Conservation (phyloP, 2,797 vertebrate species). For the Chelon labrosus region DNA sequence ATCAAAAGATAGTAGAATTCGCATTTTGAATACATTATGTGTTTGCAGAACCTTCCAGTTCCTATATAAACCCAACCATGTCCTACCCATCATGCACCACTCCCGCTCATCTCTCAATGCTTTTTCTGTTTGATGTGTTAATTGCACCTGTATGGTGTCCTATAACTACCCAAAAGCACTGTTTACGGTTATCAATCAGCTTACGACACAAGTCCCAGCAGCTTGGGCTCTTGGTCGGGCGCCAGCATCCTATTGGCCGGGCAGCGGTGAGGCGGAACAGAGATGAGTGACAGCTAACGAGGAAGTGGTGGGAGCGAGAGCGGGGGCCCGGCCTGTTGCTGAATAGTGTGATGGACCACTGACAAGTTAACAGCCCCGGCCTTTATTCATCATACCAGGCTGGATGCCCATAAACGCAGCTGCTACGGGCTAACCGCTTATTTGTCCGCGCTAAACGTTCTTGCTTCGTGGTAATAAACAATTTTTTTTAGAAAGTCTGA, state of each 20-base stretch:
- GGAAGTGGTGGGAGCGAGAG: constrained; percentile 39
- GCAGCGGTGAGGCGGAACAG: constrained; percentile 83
- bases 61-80: constrained; percentile 33
- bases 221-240: constrained; percentile 79
- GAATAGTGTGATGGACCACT: constrained; percentile 68
- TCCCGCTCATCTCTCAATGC: constrained; percentile 36
- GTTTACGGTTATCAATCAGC: constrained; percentile 84
- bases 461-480: not conserved
- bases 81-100: constrained; percentile 24
- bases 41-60: constrained; percentile 21
- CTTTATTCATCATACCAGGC: constrained; percentile 69
- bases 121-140: constrained; percentile 56
- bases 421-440: constrained; percentile 27
- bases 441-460: constrained; percentile 18
- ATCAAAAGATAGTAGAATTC: not conserved
- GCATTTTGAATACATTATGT: not conserved
- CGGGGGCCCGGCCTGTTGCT: constrained; percentile 28
- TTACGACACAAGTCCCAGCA: constrained; percentile 75
- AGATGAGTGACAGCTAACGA: constrained; percentile 83
- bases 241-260: constrained; percentile 82
- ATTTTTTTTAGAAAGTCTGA: too few species aligned
- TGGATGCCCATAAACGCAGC: constrained; percentile 61
- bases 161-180: constrained; percentile 77
- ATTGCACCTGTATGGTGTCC: constrained; percentile 86
- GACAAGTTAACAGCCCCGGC: constrained; percentile 76